phyloP scores from a whole-genome alignment of 2,888 invertebrate species.

The Ornithoptera priamus region DNA sequence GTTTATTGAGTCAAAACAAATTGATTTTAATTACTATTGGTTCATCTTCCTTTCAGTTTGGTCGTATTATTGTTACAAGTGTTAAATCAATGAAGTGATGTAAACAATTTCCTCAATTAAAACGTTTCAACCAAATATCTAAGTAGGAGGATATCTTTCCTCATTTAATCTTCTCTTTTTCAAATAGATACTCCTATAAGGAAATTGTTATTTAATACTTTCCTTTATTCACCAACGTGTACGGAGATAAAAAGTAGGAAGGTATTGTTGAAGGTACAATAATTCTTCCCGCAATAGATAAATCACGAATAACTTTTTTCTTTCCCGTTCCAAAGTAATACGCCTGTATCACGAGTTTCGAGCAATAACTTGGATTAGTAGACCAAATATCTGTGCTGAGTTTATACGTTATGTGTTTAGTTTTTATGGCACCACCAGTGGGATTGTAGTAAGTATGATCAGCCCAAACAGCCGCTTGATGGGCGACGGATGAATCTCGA shows the following conservation, averaged over 20 bases:
- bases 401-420: slow-evolving; percentile 49
- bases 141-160: not conserved
- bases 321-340: slow-evolving; percentile 53
- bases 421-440: slow-evolving; percentile 45
- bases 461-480: slow-evolving; percentile 51
- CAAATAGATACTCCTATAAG: not conserved
- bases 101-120: too few species aligned
- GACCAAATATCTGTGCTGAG: slow-evolving; percentile 45
- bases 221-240: slow-evolving; percentile 49
- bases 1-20: too few species aligned
- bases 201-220: slow-evolving; percentile 42
- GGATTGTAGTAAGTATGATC: slow-evolving; percentile 51
- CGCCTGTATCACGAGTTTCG: slow-evolving; percentile 55
- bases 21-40: too few species aligned
- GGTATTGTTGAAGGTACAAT: slow-evolving; percentile 53
- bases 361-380: slow-evolving; percentile 55
- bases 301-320: slow-evolving; percentile 45
- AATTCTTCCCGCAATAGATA: slow-evolving; percentile 36
- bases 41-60: too few species aligned
- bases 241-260: slow-evolving; percentile 48
- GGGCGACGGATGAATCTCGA: slow-evolving; percentile 42
- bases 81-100: too few species aligned
- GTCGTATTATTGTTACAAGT: too few species aligned
- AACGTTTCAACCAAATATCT: too few species aligned
- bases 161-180: not conserved